A percentile compares a stretch with the other conserved stretches of the same genome.
Conservation (phyloP, 2,888 invertebrate species). For the Heliconius aoede region DNA sequence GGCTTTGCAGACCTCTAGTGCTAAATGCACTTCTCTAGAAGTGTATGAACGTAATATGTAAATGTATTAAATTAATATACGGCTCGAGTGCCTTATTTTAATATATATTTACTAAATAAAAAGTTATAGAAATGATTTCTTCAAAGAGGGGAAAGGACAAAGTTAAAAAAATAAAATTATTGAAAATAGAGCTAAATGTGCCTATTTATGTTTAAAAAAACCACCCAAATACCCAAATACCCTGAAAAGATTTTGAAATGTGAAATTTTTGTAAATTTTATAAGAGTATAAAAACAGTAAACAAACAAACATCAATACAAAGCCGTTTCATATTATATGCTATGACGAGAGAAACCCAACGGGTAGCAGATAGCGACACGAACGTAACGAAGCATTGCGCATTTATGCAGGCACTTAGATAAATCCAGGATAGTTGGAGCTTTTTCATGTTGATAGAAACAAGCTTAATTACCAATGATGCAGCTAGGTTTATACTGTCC, state of each 20-base stretch:
- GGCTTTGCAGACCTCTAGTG: background rate
- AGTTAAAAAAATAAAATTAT: no score
- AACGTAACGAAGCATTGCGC: slow-evolving; percentile 56
- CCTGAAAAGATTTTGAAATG: no score
- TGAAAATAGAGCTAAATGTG: no score
- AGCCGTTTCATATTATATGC: slow-evolving; percentile 24
- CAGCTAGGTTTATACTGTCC: slow-evolving; percentile 9
- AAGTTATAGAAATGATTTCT: background rate
- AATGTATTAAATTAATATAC: background rate
- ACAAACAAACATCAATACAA: background rate
- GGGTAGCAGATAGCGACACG: slow-evolving; percentile 52
- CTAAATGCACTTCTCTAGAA: background rate
- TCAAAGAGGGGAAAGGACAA: no score
- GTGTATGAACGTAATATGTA: background rate
- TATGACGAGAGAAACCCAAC: slow-evolving; percentile 43
- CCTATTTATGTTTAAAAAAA: no score
- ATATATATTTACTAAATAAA: background rate
- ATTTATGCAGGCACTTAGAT: slow-evolving; percentile 69
- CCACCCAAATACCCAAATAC: no score
- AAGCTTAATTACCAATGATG: slow-evolving; percentile 32
- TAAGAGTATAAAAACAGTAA: background rate
- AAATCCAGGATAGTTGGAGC: slow-evolving; percentile 54
- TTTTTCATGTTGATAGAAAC: slow-evolving; percentile 45
- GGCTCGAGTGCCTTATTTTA: background rate
- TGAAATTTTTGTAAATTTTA: no score